Evolutionary conservation across 1,140 invertebrate genomes (phyloP), one percentile per base, ranked within the genome.

Genomic region (Artemia franciscana): DNA sequence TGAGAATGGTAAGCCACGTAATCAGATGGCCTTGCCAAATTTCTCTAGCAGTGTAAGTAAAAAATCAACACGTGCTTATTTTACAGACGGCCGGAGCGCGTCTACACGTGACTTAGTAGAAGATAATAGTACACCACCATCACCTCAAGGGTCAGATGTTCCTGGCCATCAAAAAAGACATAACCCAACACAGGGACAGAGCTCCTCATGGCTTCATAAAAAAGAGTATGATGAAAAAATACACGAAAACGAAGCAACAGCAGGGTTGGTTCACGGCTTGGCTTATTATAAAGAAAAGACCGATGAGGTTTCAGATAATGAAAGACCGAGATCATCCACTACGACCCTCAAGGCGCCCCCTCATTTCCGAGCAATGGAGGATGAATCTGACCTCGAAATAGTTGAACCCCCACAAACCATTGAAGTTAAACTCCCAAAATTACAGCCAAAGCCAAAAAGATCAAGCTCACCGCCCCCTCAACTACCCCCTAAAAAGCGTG

Each of bases 21-120:
- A n/a, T 15, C 59, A 62, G 21, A 27, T 59, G 60, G 60, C 63
- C 39, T 57, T 61, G 26, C 63, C 26, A 5, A 9, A 26, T 2
- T 28, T 60, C 12, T 60, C 59, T 15, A n/a, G 24, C n/a, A 25
- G 21, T 30, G 28, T 26, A 1, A 5, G 26, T 23, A 60, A 60
- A 39, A 30, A n/a, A 18, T 26, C 62, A 7, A 64, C 56, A 7
- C 30, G 57, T 2, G 63, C 63, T 5, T 64, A 64, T 27, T 64
- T 64, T 15, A 64, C 63, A 1, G 63, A 64, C 57, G 63, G 63
- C 1, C 25, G 57, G 26, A 62, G 24, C 51, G 63, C 60, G 15
- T 64, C 63, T 7, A 64, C 60, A 24, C 39, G 59, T 12, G 63
- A 64, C 24, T 39, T 64, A 15, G 60, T 64, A 12, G 12, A 12